These are phyloP conservation scores for Pemphredon lugubris DNA, from an alignment of 2,888 invertebrate genomes.

Conservation along the genomic window DNA sequence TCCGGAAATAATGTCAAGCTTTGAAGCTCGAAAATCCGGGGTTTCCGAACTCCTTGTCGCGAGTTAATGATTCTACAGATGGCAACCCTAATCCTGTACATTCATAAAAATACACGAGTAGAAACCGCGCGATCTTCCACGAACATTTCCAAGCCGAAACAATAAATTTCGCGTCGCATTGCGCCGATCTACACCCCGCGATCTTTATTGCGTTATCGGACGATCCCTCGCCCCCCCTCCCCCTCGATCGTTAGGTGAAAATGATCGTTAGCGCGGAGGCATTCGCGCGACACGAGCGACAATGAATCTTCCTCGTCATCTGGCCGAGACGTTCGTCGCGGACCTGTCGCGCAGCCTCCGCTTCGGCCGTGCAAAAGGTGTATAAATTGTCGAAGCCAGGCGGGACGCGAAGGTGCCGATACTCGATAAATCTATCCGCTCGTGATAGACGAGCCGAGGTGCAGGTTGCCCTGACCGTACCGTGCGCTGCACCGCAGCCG, in stretches of 20 bases:
- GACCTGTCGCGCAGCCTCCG: slow-evolving; percentile 44
- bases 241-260: slow-evolving; percentile 50
- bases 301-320: slow-evolving; percentile 59
- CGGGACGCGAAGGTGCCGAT: slow-evolving; percentile 73
- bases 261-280: slow-evolving; percentile 52
- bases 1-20: too few relatives aligned
- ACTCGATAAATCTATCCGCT: slow-evolving; percentile 76
- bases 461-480: slow-evolving; percentile 46
- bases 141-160: too few relatives aligned
- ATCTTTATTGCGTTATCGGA: slow-evolving; percentile 50
- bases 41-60: too few relatives aligned
- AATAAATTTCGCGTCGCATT: too few relatives aligned
- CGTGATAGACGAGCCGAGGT: slow-evolving; percentile 75
- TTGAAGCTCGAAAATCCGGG: too few relatives aligned
- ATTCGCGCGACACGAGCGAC: slow-evolving; percentile 21
- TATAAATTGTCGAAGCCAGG: slow-evolving; percentile 68
- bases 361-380: slow-evolving; percentile 59
- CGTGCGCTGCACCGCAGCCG: slow-evolving; percentile 27
- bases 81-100: too few relatives aligned
- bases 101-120: too few relatives aligned
- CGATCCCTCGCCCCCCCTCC: slow-evolving; percentile 35
- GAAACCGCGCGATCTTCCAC: too few relatives aligned
- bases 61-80: too few relatives aligned
- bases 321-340: slow-evolving; percentile 56
- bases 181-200: too few relatives aligned